These are phyloP conservation scores for Alca torda DNA, from an alignment of 2,797 vertebrate species.

Conservation along the genomic window DNA sequence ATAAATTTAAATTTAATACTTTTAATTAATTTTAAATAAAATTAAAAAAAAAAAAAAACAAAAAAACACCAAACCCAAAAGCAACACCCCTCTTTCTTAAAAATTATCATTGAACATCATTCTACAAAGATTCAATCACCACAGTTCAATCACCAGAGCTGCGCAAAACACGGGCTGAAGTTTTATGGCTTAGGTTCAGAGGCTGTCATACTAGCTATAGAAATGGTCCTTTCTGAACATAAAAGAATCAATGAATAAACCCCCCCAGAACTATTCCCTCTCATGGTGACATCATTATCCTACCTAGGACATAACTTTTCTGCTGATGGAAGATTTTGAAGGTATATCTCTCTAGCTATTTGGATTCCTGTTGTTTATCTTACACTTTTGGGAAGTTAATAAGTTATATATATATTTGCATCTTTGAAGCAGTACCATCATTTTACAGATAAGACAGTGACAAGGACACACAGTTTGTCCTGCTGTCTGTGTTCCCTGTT, in stretches of 20 bases:
- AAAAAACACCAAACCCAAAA: too few species aligned
- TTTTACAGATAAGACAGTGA: not conserved
- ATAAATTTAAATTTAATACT: too few species aligned
- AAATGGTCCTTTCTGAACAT: not conserved
- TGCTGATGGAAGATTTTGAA: not conserved
- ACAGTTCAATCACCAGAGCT: not conserved
- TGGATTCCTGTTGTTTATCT: not conserved
- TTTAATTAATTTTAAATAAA: not conserved
- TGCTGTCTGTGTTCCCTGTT: not conserved
- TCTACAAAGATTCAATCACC: not conserved
- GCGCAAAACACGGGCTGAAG: not conserved
- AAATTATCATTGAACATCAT: not conserved
- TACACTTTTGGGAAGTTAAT: not conserved
- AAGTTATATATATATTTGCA: not conserved
- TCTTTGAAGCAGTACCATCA: not conserved
- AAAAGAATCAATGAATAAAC: not conserved
- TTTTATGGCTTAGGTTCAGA: not conserved
- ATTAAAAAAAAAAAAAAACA: not conserved
- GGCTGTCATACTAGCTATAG: not conserved
- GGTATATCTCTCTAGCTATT: not conserved
- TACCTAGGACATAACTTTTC: not conserved
- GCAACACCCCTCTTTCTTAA: not conserved
- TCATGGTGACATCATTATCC: not conserved
- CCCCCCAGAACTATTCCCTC: not conserved
- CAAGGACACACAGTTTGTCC: not conserved